phyloP scores from a whole-genome alignment of 2,113 vertebrate species.

The Capreolus pygargus region DNA sequence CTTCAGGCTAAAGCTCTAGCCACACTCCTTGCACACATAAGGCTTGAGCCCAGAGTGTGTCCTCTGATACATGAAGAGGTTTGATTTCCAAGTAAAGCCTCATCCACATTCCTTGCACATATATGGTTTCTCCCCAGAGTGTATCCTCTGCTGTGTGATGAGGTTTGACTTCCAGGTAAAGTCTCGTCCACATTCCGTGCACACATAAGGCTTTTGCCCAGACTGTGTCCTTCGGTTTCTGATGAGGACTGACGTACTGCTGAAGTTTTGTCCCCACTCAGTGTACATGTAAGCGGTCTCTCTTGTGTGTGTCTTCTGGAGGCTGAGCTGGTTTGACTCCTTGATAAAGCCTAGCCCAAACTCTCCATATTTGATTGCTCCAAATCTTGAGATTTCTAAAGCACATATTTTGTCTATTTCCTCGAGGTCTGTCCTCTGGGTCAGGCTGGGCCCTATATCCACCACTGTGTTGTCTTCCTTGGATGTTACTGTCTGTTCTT shows the following conservation, averaged over 20 bases:
- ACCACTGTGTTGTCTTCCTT: background rate
- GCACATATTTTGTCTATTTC: background rate
- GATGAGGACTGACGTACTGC: background rate
- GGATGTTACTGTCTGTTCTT: background rate
- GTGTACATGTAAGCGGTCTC: background rate
- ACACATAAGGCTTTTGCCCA: conserved; percentile 4
- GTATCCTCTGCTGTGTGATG: background rate
- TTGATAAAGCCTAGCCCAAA: background rate
- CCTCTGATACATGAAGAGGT: background rate
- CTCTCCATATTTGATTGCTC: background rate
- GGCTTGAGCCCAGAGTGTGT: conserved; percentile 10
- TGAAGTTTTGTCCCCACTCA: background rate
- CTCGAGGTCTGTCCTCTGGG: background rate
- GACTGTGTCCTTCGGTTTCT: background rate
- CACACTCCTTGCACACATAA: conserved; percentile 2
- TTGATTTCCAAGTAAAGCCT: background rate
- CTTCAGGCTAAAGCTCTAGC: background rate
- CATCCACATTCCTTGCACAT: conserved; percentile 19
- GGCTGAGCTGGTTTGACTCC: background rate
- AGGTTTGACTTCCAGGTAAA: conserved; percentile 16
- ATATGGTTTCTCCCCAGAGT: conserved; percentile 55
- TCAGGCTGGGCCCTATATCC: background rate
- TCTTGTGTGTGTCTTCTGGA: background rate
- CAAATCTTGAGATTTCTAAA: background rate
- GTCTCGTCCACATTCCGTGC: conserved; percentile 43